A percentile compares a stretch with the other conserved stretches of the same genome.
phyloP scores from a whole-genome alignment of 2,113 vertebrate species.

The Oryzias woworae region DNA sequence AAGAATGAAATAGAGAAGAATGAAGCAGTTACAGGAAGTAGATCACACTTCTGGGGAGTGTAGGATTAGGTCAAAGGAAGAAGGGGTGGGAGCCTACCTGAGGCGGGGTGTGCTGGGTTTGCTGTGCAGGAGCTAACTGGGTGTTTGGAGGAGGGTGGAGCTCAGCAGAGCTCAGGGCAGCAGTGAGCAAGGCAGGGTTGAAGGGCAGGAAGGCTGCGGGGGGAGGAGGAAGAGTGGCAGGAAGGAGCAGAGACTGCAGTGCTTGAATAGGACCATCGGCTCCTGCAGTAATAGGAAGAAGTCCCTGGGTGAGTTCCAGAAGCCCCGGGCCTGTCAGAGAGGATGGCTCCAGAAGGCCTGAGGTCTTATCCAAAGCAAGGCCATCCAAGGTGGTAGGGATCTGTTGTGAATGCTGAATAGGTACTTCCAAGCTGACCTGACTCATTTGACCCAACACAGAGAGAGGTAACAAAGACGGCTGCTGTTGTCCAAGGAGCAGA shows the following conservation, averaged over 20 bases:
- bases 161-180: constrained; percentile 80
- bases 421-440: constrained; percentile 77
- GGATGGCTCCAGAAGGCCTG: constrained; percentile 78
- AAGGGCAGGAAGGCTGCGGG: constrained; percentile 81
- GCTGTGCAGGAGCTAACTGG: constrained; percentile 66
- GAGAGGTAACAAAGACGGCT: constrained; percentile 78
- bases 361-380: constrained; percentile 69
- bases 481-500: constrained; percentile 79
- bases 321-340: constrained; percentile 77
- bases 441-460: constrained; percentile 71
- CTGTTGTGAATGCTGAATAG: constrained; percentile 75
- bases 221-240: constrained; percentile 70
- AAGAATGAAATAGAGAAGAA: constrained; percentile 2
- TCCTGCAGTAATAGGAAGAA: constrained; percentile 74
- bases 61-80: constrained; percentile 17
- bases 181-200: constrained; percentile 81
- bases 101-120: constrained; percentile 71
- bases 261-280: constrained; percentile 72
- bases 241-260: constrained; percentile 78
- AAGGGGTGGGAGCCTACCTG: constrained; percentile 63
- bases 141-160: constrained; percentile 63
- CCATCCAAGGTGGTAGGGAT: constrained; percentile 75
- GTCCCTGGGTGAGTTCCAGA: constrained; percentile 80
- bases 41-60: constrained; percentile 4
- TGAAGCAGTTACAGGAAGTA: constrained; percentile 14